Percentiles rank a stretch among this genome's conserved stretches.
Conservation (phyloP, 2,797 vertebrate genomes). For the Limnodromus scolopaceus region DNA sequence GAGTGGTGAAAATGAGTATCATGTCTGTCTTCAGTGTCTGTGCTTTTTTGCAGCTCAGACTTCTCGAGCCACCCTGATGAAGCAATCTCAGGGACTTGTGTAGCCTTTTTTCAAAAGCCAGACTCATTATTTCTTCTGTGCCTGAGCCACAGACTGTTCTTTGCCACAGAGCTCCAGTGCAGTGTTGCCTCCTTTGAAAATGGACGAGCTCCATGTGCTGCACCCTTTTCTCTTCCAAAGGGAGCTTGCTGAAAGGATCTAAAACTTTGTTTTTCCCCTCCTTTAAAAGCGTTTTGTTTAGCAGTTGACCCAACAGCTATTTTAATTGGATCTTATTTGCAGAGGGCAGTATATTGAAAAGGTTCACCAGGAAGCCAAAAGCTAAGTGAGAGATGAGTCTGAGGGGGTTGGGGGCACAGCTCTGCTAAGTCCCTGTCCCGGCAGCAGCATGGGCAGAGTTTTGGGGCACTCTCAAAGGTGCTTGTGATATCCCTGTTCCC, state of each 20-base stretch:
- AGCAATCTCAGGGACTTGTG: background rate
- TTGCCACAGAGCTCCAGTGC: background rate
- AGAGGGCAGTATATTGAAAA: background rate
- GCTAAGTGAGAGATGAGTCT: background rate
- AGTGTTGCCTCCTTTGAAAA: conserved; percentile 24
- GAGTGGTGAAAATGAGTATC: background rate
- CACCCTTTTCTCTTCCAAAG: conserved; percentile 13
- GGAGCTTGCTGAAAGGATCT: conserved; percentile 25
- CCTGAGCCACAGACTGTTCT: background rate
- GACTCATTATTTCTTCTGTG: conserved; percentile 25
- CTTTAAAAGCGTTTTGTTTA: background rate
- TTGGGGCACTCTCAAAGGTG: background rate
- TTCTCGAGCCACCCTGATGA: background rate
- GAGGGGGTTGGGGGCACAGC: background rate
- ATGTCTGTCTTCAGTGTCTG: background rate
- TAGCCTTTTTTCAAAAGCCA: conserved; percentile 28
- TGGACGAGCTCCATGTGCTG: background rate
- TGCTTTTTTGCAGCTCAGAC: background rate
- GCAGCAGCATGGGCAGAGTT: background rate
- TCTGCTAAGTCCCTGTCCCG: rapidly evolving
- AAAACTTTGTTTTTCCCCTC: background rate
- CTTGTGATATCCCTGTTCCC: background rate
- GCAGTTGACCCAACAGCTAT: conserved; percentile 1
- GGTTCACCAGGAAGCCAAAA: background rate
- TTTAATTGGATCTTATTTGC: background rate